Evolutionary conservation across 2,113 vertebrate genomes (phyloP).

Genomic region (Psittacula cyanocephala): DNA sequence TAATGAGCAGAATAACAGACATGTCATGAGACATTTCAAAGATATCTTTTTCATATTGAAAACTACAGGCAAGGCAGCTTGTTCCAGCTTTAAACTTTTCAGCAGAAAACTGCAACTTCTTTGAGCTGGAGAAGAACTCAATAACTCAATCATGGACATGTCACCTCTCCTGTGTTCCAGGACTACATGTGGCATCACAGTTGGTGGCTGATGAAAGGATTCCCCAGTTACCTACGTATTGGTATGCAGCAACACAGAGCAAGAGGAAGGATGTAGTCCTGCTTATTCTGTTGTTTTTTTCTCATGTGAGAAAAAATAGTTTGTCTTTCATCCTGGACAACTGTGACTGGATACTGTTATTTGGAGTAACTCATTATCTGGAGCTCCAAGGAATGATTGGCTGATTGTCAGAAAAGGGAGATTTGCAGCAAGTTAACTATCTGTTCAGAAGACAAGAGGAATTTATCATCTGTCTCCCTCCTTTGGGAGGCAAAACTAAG

Average conservation of each 20-base stretch:
- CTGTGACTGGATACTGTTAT: neutral
- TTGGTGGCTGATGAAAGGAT: neutral
- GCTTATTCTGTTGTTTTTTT: neutral
- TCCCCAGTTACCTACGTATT: accelerated
- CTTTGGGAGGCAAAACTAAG: neutral
- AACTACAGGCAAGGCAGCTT: neutral
- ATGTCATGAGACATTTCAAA: neutral
- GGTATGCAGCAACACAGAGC: neutral
- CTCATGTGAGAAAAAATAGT: neutral
- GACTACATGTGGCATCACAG: neutral
- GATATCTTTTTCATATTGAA: neutral
- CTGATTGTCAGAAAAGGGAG: neutral
- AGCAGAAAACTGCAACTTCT: neutral
- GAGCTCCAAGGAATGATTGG: neutral
- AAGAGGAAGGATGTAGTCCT: neutral
- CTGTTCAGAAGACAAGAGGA: slow-evolving; percentile 7
- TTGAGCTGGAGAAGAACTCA: neutral
- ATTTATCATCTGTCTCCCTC: slow-evolving; percentile 10
- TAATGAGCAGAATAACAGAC: neutral
- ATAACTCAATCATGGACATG: neutral
- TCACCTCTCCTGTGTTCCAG: neutral
- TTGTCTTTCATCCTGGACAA: neutral
- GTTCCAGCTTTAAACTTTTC: neutral
- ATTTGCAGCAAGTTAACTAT: neutral
- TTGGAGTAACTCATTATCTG: neutral